Evolutionary conservation across 37 sponge, comb jelly and placozoan species (phyloP).

Genomic region (Tethya wilhelma): DNA sequence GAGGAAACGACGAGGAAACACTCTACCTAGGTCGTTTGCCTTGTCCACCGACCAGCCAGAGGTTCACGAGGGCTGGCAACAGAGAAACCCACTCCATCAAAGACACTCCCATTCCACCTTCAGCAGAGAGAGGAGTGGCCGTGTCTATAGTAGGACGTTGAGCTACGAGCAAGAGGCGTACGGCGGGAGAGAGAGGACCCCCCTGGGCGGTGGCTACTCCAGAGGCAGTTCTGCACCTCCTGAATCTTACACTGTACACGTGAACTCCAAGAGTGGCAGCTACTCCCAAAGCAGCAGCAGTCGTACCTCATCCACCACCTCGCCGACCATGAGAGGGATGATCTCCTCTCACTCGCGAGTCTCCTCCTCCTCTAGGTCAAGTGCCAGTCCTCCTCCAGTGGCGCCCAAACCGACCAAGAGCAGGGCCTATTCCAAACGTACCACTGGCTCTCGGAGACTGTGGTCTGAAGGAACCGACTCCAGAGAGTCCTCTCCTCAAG

Average conservation of each 20-base stretch:
- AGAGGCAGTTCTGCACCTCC: slow-evolving; percentile 25
- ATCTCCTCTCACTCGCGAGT: background rate
- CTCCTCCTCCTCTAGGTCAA: background rate
- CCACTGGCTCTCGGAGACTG: too few species aligned
- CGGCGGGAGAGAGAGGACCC: background rate
- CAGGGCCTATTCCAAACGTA: too few species aligned
- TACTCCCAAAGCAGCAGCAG: background rate
- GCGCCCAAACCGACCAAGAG: slow-evolving; percentile 27
- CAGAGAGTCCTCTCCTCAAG: too few species aligned
- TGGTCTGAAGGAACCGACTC: too few species aligned
- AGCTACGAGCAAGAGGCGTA: too few species aligned
- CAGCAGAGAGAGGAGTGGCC: background rate
- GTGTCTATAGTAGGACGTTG: background rate
- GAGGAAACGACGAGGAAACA: background rate
- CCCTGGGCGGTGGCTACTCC: background rate
- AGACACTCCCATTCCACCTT: background rate
- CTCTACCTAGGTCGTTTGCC: slow-evolving; percentile 7
- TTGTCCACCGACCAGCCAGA: background rate
- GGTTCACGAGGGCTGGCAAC: too few species aligned
- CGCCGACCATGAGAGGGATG: background rate
- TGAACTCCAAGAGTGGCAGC: background rate
- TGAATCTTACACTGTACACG: background rate
- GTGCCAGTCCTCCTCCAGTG: slow-evolving; percentile 9
- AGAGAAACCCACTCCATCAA: too few species aligned
- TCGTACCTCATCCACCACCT: background rate